A percentile compares a stretch with the other conserved stretches of the same genome.
Conservation (phyloP, 1,140 invertebrate species). For the Drosophila kanapiae region DNA sequence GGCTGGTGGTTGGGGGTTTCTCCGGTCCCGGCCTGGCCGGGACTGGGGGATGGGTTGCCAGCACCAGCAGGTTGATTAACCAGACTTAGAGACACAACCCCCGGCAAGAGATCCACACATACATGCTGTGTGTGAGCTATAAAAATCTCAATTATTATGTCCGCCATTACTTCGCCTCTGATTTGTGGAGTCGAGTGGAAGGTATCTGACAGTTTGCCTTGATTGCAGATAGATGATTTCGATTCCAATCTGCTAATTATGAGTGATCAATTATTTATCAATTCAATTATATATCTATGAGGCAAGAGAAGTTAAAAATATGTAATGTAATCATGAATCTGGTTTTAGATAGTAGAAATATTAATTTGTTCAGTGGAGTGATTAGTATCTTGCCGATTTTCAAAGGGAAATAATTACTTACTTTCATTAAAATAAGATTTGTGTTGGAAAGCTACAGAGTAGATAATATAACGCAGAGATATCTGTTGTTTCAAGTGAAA, state of each 20-base stretch:
- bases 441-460: too few relatives aligned
- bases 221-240: conserved; percentile 25
- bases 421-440: too few relatives aligned
- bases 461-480: too few relatives aligned
- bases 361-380: too few relatives aligned
- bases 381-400: too few relatives aligned
- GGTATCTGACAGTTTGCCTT: conserved; percentile 34
- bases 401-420: too few relatives aligned
- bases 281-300: too few relatives aligned
- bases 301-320: background rate
- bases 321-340: background rate
- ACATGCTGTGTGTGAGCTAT: conserved; percentile 25
- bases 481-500: too few relatives aligned
- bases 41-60: background rate
- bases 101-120: background rate
- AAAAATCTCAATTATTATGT: conserved; percentile 78
- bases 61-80: conserved; percentile 39
- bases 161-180: conserved; percentile 23
- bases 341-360: background rate
- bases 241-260: conserved; percentile 29
- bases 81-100: conserved; percentile 41
- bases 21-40: background rate
- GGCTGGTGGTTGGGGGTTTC: background rate
- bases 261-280: conserved; percentile 21
- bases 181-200: conserved; percentile 45